Evolutionary conservation across 2,888 invertebrate genomes (phyloP).

Genomic region (Andrena bicolor): DNA sequence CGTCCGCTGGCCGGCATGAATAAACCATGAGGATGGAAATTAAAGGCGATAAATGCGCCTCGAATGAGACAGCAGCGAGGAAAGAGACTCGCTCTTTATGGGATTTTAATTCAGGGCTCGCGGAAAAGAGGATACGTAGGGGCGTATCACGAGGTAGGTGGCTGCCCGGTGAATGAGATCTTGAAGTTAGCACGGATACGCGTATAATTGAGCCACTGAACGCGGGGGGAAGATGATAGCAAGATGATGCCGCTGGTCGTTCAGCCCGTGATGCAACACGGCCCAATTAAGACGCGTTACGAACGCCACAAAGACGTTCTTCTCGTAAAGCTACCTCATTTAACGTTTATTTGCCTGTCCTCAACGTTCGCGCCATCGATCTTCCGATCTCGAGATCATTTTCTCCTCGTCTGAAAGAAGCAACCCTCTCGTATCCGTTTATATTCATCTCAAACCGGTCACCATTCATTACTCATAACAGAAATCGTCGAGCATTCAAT

Average conservation of each 20-base stretch:
- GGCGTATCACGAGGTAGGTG: conserved; percentile 38
- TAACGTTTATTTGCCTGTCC: neutral
- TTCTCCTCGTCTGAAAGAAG: too few relatives aligned
- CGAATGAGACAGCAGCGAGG: conserved; percentile 78
- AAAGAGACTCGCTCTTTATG: conserved; percentile 77
- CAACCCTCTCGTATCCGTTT: too few relatives aligned
- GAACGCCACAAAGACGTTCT: conserved; percentile 15
- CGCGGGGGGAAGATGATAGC: neutral
- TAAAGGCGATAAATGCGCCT: conserved; percentile 83
- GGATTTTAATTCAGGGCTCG: conserved; percentile 81
- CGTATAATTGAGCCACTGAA: conserved; percentile 42
- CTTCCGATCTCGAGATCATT: neutral
- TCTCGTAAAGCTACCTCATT: conserved; percentile 3
- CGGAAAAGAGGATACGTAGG: conserved; percentile 52
- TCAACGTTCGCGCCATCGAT: neutral
- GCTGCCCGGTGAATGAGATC: conserved; percentile 19
- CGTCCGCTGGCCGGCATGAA: conserved; percentile 76
- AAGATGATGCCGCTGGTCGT: conserved; percentile 15
- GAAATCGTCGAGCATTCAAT: too few relatives aligned
- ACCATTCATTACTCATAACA: too few relatives aligned
- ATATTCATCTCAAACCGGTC: too few relatives aligned
- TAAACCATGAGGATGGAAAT: conserved; percentile 83
- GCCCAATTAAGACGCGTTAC: conserved; percentile 44
- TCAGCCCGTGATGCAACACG: conserved; percentile 29
- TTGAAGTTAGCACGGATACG: conserved; percentile 34